These are phyloP conservation scores for Metaphire vulgaris DNA, from an alignment of 1,140 invertebrate species.

Conservation along the genomic window DNA sequence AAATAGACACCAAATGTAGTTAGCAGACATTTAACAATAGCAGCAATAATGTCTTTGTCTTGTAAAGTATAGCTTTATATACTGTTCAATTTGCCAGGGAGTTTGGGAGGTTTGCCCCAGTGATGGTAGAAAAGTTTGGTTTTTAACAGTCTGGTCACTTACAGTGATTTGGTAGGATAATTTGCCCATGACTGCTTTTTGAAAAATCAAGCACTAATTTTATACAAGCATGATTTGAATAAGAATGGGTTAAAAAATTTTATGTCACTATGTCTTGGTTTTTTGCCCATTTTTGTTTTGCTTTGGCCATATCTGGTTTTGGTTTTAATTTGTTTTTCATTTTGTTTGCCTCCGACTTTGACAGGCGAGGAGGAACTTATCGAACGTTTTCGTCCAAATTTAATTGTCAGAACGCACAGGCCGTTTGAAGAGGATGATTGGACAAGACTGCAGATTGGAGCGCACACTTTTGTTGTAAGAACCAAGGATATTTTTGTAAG, in stretches of 20 bases:
- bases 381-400: conserved; percentile 58
- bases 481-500: neutral
- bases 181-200: no score
- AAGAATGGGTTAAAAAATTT: neutral
- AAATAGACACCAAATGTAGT: no score
- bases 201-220: no score
- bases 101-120: no score
- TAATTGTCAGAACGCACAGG: conserved; percentile 53
- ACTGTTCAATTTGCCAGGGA: no score
- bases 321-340: neutral
- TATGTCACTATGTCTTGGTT: neutral
- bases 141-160: no score
- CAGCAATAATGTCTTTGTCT: no score
- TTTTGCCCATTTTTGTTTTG: neutral
- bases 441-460: conserved; percentile 64
- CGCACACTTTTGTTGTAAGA: conserved; percentile 61
- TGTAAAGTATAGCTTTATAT: no score
- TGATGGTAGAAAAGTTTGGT: no score
- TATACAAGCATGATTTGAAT: no score
- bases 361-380: conserved; percentile 53
- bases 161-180: no score
- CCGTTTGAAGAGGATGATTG: conserved; percentile 71
- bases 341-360: conserved; percentile 31
- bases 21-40: no score
- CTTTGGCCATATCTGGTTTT: neutral